Conservation (phyloP, 2,797 vertebrate species). For the Anguilla megastoma region DNA sequence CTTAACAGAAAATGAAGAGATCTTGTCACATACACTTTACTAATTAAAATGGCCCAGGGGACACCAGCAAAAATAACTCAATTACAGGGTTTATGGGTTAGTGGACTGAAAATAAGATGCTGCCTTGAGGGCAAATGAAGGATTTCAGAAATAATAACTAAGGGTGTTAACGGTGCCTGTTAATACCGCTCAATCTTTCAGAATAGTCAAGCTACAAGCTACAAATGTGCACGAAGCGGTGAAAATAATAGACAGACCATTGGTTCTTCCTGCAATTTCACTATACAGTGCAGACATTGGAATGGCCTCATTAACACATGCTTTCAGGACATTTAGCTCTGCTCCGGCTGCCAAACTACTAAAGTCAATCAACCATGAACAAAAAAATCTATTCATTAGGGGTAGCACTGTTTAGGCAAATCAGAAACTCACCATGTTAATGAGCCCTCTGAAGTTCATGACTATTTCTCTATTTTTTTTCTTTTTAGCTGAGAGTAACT, state of each 20-base stretch:
- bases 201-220: neutral
- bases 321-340: slow-evolving; percentile 1
- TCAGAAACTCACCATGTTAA: neutral
- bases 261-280: neutral
- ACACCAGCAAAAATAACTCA: neutral
- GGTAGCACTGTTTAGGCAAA: neutral
- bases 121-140: neutral
- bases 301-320: slow-evolving; percentile 1
- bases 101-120: neutral
- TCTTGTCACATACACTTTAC: slow-evolving; percentile 8
- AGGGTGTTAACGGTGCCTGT: neutral
- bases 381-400: neutral
- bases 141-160: neutral
- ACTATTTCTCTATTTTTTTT: neutral
- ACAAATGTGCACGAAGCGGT: neutral
- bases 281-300: neutral
- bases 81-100: neutral
- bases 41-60: neutral
- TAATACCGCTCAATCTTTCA: neutral
- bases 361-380: neutral
- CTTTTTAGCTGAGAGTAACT: neutral
- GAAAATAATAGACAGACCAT: neutral
- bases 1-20: slow-evolving; percentile 20
- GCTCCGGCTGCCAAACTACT: neutral
- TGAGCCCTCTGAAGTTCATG: neutral